These are phyloP conservation scores for Cheirogaleus major DNA, from an alignment of 2,797 vertebrate species.

Conservation along the genomic window DNA sequence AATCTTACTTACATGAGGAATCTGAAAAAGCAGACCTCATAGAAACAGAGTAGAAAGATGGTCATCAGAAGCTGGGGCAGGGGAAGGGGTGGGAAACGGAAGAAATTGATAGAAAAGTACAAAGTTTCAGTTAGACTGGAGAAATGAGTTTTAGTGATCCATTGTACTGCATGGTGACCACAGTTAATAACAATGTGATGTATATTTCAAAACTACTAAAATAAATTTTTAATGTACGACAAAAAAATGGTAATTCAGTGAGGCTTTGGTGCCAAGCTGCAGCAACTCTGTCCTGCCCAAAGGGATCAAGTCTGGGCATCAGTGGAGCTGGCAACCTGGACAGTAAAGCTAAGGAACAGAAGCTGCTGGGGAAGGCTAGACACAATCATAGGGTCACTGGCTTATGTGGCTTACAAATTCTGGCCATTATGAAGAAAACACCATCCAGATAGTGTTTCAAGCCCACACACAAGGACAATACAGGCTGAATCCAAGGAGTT, in stretches of 20 bases:
- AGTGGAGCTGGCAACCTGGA: fast-evolving
- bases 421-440: not conserved
- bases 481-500: not conserved
- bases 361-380: not conserved
- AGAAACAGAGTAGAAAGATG: not conserved
- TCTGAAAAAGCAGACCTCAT: not conserved
- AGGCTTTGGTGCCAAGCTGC: not conserved
- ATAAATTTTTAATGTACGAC: not conserved
- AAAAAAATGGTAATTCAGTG: not conserved
- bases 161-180: not conserved
- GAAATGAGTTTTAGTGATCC: not conserved
- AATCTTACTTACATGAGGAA: not conserved
- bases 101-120: not conserved
- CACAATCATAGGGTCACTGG: not conserved
- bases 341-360: not conserved
- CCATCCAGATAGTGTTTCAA: not conserved
- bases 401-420: too few relatives aligned
- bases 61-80: not conserved
- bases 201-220: not conserved
- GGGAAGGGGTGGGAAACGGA: not conserved
- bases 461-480: not conserved
- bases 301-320: not conserved
- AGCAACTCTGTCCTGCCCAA: too few relatives aligned
- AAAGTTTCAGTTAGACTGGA: not conserved
- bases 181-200: not conserved